Evolutionary conservation across 2,888 invertebrate species (phyloP), one percentile per base, ranked within the genome.

Genomic region (Congeria kusceri): DNA sequence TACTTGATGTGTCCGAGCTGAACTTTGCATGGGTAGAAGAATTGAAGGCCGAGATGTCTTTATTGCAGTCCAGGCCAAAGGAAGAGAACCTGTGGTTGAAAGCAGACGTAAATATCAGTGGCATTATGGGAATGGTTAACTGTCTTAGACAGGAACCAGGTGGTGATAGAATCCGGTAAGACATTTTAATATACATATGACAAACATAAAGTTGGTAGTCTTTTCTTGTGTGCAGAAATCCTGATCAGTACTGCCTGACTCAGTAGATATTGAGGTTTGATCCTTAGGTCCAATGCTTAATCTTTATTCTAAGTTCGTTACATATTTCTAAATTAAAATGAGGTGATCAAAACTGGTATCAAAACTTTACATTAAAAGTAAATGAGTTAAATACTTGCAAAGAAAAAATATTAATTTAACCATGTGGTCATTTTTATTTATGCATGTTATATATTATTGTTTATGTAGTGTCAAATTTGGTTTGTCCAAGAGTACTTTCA

Each of bases 61-160:
- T 95, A 94, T 95, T 64, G 95, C 92, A 93, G 28, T 78, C 87
- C 3, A 95, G 96, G 86, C 89, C 92, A 25, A 91, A 90, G 39
- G 95, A 91, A 72, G 90, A 93, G 71, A 94, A 93, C 61, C 88
- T 95, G 49, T 95, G 95, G 95, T 87, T 97, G 47, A 95, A 96
- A 69, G 95, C 96, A 74, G 95, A 96, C 89, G 95, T 96, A 87
- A 95, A 96, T 76, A 92, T 95, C 29, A 95, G 95, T 92, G 99
- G 99, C 18, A 95, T 97, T 82, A 95, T 98, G 72, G 99, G 99
- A 59, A 95, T 99, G 92, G 96, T 96, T 90, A 96, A 97, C 92
- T 99, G 99, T 93, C 95, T 99, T 85, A 96, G 96, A 90, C 96
- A 95, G 88, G 99, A 99, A 95, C 95, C 96, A 7, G 98, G 97